Evolutionary conservation across 1,140 invertebrate species (phyloP), one percentile per base, ranked within the genome.

Genomic region (Conus betulinus): DNA sequence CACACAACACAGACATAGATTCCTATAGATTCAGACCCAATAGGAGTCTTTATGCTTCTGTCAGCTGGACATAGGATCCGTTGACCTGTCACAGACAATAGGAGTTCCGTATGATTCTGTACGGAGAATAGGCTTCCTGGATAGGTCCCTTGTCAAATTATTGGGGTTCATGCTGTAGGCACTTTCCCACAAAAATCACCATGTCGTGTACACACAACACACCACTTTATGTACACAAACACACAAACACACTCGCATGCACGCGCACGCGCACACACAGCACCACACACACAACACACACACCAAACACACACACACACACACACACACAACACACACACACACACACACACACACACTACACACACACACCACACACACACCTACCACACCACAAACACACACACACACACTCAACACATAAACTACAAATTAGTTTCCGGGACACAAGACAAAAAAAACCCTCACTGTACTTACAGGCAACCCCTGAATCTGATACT

Each of bases 401-500:
- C 57, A 60, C 57, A 60, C 57, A 60, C 57, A 60, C 17, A 87
- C 52, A 87, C 15, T 17, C 57, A 60, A 60, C 23, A 78, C 20
- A 78, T 78, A 78, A 8, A 60, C 57, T 23, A 87, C 63, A 53
- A 23, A 78, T 51, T 0, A 2, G 17, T 53, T 5, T 60, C 15
- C 57, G 15, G 8, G n/a, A 60, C 57, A 60, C 1, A 60, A 0
- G 4, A 8, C 1, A 8, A 60, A 8, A 1, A 8, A 60, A 8
- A 60, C 57, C 0, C 57, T 11, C 57, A n/a, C n/a, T 11, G 23
- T 15, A 82, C 88, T 89, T 83, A 89, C 88, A 17, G 88, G 84
- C 25, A 89, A 27, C 15, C 84, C 88, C 60, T 55, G 53, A 53
- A 89, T 55, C 83, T 89, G 88, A 74, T 63, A 89, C 60, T 71